Evolutionary conservation across 2,113 vertebrate genomes (phyloP).

Genomic region (Myiopsitta monachus): DNA sequence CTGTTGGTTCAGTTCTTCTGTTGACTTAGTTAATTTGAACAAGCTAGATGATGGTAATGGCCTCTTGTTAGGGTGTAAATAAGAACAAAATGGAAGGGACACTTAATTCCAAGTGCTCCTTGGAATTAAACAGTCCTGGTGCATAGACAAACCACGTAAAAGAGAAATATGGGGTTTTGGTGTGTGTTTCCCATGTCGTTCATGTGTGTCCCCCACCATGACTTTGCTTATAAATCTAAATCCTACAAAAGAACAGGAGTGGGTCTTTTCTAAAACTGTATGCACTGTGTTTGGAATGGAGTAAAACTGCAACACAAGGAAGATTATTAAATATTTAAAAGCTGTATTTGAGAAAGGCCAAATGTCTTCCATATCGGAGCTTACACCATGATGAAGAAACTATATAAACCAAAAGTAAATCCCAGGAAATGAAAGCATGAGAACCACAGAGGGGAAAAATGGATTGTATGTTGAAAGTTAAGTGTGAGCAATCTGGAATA

Average conservation of each 20-base stretch:
- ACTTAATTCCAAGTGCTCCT: not conserved
- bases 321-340: not conserved
- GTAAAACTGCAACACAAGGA: not conserved
- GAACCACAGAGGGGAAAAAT: slow-evolving; percentile 10
- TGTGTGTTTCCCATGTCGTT: not conserved
- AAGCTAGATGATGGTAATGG: not conserved
- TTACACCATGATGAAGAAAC: not conserved
- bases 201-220: not conserved
- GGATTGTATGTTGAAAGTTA: slow-evolving; percentile 44
- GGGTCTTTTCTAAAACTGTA: not conserved
- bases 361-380: not conserved
- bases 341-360: not conserved
- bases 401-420: not conserved
- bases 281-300: not conserved
- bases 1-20: not conserved
- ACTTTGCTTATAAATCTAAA: not conserved
- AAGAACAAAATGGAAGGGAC: not conserved
- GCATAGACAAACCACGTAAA: not conserved
- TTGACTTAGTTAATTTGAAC: not conserved
- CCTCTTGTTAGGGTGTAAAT: not conserved
- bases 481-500: slow-evolving; percentile 40
- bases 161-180: not conserved
- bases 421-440: not conserved
- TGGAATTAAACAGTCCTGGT: not conserved
- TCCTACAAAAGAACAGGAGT: not conserved